Evolutionary conservation across 2,797 vertebrate genomes (phyloP).

Genomic region (Phataginus tricuspis): DNA sequence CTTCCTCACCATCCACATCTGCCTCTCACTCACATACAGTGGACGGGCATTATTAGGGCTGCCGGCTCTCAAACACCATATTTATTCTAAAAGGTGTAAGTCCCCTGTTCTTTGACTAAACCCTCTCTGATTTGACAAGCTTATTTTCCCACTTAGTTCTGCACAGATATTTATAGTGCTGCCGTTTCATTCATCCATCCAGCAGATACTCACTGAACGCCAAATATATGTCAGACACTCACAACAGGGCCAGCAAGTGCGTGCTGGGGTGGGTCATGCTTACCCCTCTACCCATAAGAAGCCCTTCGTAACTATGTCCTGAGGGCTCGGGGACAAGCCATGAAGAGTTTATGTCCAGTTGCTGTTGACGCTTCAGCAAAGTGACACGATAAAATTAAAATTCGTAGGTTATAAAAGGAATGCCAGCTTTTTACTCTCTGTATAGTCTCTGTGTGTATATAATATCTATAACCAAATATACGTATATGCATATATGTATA

Average conservation of each 20-base stretch:
- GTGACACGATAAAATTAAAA: constrained; percentile 2
- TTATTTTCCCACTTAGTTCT: background rate
- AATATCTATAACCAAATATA: background rate
- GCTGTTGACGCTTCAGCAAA: background rate
- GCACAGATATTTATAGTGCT: background rate
- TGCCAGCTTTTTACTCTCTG: background rate
- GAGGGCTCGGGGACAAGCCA: background rate
- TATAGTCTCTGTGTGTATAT: background rate
- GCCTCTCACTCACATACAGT: background rate
- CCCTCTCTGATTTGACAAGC: background rate
- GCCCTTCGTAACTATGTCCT: background rate
- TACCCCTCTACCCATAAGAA: background rate
- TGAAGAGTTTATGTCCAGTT: background rate
- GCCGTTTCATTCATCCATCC: background rate
- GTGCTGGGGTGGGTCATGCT: rapidly evolving
- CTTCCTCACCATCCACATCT: background rate
- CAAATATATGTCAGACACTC: background rate
- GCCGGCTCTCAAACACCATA: background rate
- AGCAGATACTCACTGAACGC: background rate
- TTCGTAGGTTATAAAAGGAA: background rate
- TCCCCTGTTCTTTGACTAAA: background rate
- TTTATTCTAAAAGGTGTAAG: background rate
- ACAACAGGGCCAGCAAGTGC: background rate
- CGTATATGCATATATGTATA: background rate
- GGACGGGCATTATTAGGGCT: rapidly evolving